Conservation (phyloP, 1,140 invertebrate species). For the Periplaneta americana region DNA sequence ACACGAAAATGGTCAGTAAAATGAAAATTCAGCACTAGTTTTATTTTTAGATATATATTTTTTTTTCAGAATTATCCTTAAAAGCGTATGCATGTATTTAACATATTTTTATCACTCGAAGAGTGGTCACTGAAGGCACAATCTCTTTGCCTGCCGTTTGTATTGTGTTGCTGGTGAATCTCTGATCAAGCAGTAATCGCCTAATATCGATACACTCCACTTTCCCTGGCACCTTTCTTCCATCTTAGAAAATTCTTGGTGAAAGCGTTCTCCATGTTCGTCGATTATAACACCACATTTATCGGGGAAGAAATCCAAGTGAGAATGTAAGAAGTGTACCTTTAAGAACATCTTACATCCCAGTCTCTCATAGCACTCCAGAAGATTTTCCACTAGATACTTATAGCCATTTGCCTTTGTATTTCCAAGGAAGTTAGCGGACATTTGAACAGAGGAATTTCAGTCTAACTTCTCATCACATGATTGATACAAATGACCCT, state of each 20-base stretch:
- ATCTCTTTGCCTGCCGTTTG: too few relatives aligned
- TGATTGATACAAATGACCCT: too few relatives aligned
- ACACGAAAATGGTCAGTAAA: slow-evolving; percentile 8
- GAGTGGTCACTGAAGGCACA: too few relatives aligned
- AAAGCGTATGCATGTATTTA: slow-evolving; percentile 9
- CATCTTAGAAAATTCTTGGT: too few relatives aligned
- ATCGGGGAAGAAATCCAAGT: too few relatives aligned
- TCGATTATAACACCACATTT: slow-evolving; percentile 26
- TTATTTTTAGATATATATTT: too few relatives aligned
- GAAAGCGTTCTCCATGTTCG: too few relatives aligned
- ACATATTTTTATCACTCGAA: slow-evolving; percentile 5
- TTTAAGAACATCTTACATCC: too few relatives aligned
- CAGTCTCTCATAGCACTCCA: slow-evolving; percentile 14
- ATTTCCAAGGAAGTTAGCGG: slow-evolving; percentile 10
- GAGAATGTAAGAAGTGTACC: too few relatives aligned
- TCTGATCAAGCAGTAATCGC: slow-evolving; percentile 27
- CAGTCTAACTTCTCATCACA: slow-evolving; percentile 10
- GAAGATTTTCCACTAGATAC: slow-evolving; percentile 7
- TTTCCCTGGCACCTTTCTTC: too few relatives aligned
- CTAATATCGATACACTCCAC: slow-evolving; percentile 27
- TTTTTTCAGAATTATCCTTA: background rate
- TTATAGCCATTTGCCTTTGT: background rate
- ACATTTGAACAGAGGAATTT: slow-evolving; percentile 6
- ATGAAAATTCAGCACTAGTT: slow-evolving; percentile 2
- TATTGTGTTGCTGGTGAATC: too few relatives aligned